These are phyloP conservation scores for Acanthopleura granulata DNA, from an alignment of 2,888 invertebrate species.

Conservation along the genomic window DNA sequence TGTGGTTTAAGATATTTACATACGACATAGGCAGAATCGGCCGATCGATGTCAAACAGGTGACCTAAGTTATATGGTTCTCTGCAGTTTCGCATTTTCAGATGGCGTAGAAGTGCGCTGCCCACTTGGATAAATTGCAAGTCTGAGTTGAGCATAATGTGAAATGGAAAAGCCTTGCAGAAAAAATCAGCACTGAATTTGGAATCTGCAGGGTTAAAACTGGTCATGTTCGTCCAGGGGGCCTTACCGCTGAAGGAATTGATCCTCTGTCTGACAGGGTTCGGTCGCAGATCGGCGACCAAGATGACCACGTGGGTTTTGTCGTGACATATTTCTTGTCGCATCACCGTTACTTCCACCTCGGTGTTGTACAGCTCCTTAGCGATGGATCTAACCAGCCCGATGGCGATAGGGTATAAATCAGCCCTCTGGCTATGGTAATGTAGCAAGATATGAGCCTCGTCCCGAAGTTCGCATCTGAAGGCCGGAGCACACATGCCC, in stretches of 20 bases:
- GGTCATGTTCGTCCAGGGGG: neutral
- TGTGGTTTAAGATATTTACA: neutral
- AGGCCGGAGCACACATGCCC: slow-evolving; percentile 81
- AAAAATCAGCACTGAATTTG: slow-evolving; percentile 2
- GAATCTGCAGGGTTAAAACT: slow-evolving; percentile 3
- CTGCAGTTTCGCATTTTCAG: slow-evolving; percentile 16
- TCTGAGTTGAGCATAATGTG: slow-evolving; percentile 94
- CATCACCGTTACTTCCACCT: slow-evolving; percentile 90
- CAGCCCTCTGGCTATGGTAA: slow-evolving; percentile 95
- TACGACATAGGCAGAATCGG: neutral
- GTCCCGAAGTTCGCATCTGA: slow-evolving; percentile 77
- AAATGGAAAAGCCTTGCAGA: slow-evolving; percentile 88
- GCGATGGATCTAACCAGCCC: slow-evolving; percentile 98
- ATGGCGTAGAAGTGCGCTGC: slow-evolving; percentile 86
- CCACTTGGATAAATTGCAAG: slow-evolving; percentile 88
- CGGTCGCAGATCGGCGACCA: neutral
- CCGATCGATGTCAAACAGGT: slow-evolving; percentile 12
- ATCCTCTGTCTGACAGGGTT: neutral
- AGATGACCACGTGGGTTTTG: slow-evolving; percentile 89
- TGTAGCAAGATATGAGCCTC: slow-evolving; percentile 76
- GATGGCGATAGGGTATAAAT: slow-evolving; percentile 94
- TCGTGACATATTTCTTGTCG: slow-evolving; percentile 78
- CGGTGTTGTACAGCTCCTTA: slow-evolving; percentile 90
- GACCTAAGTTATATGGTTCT: slow-evolving; percentile 2
- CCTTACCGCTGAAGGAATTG: neutral